phyloP scores from a whole-genome alignment of 2,113 vertebrate species.

The Rostratula benghalensis region DNA sequence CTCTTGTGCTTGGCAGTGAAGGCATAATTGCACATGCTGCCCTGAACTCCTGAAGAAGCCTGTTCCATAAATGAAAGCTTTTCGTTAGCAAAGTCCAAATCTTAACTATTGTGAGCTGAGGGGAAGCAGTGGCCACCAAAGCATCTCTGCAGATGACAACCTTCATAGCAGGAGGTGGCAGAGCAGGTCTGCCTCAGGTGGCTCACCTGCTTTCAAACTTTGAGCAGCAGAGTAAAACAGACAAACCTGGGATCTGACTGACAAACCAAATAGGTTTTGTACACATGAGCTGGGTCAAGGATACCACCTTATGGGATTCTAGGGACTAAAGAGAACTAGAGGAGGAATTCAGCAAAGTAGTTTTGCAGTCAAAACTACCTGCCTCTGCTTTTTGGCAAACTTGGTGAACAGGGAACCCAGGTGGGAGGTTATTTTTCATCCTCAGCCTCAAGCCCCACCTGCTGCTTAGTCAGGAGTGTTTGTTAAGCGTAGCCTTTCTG shows the following conservation, averaged over 20 bases:
- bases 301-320: not conserved
- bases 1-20: not conserved
- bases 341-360: not conserved
- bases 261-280: not conserved
- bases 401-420: not conserved
- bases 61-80: not conserved
- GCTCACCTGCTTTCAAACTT: not conserved
- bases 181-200: not conserved
- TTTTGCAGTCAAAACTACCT: not conserved
- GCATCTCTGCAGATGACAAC: not conserved
- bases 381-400: not conserved
- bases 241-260: rapidly evolving
- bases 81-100: not conserved
- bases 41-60: not conserved
- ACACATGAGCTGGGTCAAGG: not conserved
- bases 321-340: not conserved
- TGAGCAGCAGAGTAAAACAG: not conserved
- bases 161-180: not conserved
- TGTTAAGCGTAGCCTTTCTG: not conserved
- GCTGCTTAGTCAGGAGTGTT: not conserved
- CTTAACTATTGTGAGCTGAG: not conserved
- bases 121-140: not conserved
- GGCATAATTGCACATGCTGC: not conserved
- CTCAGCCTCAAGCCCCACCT: not conserved
- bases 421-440: not conserved